These are phyloP conservation scores for Lumbricus terrestris DNA, from an alignment of 2,888 invertebrate species.

Conservation along the genomic window DNA sequence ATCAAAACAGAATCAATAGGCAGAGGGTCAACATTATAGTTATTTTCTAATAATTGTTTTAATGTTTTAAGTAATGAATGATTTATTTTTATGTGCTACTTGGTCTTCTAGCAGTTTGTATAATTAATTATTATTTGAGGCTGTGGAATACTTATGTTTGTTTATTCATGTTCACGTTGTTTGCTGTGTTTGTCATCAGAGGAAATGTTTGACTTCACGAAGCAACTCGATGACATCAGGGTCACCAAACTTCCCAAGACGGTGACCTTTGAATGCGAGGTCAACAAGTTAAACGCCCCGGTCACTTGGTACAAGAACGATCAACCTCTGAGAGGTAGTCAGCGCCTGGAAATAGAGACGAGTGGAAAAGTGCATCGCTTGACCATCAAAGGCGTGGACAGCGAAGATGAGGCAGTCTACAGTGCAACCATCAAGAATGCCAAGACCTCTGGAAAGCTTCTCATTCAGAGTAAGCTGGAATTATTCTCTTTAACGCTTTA, in stretches of 20 bases:
- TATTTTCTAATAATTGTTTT: too few species aligned
- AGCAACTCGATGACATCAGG: conserved; percentile 34
- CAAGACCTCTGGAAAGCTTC: conserved; percentile 31
- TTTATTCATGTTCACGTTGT: not conserved
- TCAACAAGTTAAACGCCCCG: conserved; percentile 42
- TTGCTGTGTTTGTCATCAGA: conserved; percentile 31
- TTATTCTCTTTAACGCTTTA: not conserved
- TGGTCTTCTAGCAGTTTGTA: too few species aligned
- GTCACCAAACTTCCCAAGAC: conserved; percentile 40
- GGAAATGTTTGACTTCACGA: conserved; percentile 36
- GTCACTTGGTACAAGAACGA: conserved; percentile 39
- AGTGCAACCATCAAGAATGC: conserved; percentile 38
- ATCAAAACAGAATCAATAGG: too few species aligned
- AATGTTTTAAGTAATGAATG: too few species aligned
- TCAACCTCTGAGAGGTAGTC: conserved; percentile 69
- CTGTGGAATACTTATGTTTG: not conserved
- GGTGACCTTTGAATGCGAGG: conserved; percentile 53
- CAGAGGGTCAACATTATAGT: too few species aligned
- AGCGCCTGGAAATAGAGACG: conserved; percentile 47
- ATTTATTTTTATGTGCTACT: too few species aligned
- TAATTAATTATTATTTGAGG: too few species aligned
- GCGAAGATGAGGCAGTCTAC: conserved; percentile 53
- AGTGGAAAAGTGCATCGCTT: conserved; percentile 51
- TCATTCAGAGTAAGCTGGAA: conserved; percentile 32
- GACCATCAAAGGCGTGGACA: conserved; percentile 50